Percentiles rank a stretch among this genome's conserved stretches.
phyloP scores from a whole-genome alignment of 2,113 vertebrate genomes.

The Sinocyclocheilus anophthalmus region DNA sequence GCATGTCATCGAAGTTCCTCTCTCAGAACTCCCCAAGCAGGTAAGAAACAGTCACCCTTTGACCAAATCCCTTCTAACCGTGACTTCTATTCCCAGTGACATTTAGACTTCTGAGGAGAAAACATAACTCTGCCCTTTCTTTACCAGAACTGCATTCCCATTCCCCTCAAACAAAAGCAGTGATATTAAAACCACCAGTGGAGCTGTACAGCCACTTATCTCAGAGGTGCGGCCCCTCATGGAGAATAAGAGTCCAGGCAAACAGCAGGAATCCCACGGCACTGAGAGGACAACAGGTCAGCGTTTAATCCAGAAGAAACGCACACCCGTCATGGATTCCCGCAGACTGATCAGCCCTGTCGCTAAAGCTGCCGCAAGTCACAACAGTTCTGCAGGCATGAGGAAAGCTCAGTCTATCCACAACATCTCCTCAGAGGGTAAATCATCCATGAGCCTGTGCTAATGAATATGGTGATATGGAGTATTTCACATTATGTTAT shows the following conservation, averaged over 20 bases:
- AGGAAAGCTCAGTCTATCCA: constrained; percentile 88
- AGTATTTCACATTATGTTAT: background rate
- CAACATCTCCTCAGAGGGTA: constrained; percentile 82
- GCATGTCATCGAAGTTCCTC: constrained; percentile 93
- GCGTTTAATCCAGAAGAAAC: constrained; percentile 72
- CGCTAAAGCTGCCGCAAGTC: constrained; percentile 58
- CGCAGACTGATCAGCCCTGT: constrained; percentile 65
- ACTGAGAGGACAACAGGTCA: constrained; percentile 32
- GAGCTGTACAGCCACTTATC: constrained; percentile 54
- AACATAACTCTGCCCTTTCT: background rate
- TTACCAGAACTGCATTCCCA: constrained; percentile 59
- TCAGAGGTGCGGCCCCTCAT: constrained; percentile 74
- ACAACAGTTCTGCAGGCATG: constrained; percentile 69
- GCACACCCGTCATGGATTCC: constrained; percentile 66
- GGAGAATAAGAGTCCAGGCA: constrained; percentile 39
- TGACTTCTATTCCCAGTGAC: background rate
- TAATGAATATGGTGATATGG: too few species aligned
- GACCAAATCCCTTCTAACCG: background rate
- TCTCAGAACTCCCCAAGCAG: constrained; percentile 73
- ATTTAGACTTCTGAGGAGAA: background rate
- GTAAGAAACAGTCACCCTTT: constrained; percentile 45
- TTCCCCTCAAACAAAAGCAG: constrained; percentile 50
- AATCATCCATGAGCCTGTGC: constrained; percentile 46
- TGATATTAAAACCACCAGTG: constrained; percentile 49
- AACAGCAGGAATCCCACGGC: constrained; percentile 29